Evolutionary conservation across 1,140 invertebrate genomes (phyloP), one percentile per base, ranked within the genome.

Genomic region (Tetramorium parvispinum): DNA sequence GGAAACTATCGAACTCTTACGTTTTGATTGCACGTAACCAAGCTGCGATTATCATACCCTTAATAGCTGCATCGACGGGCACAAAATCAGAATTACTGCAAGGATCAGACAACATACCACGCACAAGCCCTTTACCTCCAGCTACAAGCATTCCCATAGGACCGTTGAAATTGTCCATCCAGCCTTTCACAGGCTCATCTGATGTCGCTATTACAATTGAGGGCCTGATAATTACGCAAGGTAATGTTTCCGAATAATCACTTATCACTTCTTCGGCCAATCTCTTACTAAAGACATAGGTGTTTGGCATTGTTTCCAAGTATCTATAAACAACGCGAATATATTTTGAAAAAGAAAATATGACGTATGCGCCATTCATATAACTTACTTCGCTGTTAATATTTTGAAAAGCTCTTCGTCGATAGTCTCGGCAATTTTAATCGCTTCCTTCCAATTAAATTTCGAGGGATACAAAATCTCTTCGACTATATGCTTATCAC

Each of bases 211-310:
- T 32, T 32, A 32, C 32, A 3, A 99, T 99, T 0, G 98, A 99
- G 0, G 99, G 99, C 91, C 99, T 96, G 51, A 98, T 97, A 87
- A 99, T 98, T 2, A 98, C 96, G 3, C 97, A 95, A 0, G 99
- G 98, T 49, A 99, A 91, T 77, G 96, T 96, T 65, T 95, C 93
- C n/a, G 95, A 96, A 87, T 97, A 96, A 89, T 98, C 97, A 32
- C 96, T 96, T 0, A 98, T 94, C 18, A 98, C 96, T 86, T 97
- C 96, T 91, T 99, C 98, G 0, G 97, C 97, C 85, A 99, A 92
- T 53, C 97, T 96, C 94, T 98, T 99, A 0, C 97, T 97, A 91
- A 98, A 98, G 0, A 97, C 98, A 81, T 99, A 98, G 0, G 98
- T 98, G 90, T 99, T 99, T 6, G 98, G 98, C 76, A 97, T 95